Evolutionary conservation across 2,888 invertebrate species (phyloP), one percentile per base, ranked within the genome.

Genomic region (Scaptomyza caliginosa): DNA sequence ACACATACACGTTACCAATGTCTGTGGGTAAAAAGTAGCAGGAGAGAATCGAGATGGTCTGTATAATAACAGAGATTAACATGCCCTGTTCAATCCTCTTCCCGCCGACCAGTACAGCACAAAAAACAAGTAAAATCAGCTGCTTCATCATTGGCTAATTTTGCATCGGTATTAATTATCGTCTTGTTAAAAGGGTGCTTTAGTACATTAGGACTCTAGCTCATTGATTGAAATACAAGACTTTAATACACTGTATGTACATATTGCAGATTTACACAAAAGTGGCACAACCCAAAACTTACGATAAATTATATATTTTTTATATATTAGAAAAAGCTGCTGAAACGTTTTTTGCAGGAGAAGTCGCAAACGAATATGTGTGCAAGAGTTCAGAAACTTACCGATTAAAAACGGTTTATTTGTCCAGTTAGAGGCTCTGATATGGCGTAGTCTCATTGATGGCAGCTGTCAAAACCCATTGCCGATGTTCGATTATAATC

Each of bases 91-190:
- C 11, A n/a, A n/a, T 23, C 17, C 19, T 1, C 11, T 5, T 6
- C 23, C 34, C 34, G 8, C 16, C 3, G 8, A 0, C 2, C n/a
- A n/a, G 1, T n/a, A n/a, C 4, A 13, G 32, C 39, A 36, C 34
- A 16, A 3, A 32, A 40, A 43, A 39, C 23, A 51, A 48, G 23
- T 19, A 32, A 13, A 30, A 17, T 1, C 49, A 36, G 65, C 65
- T 69, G 64, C 65, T 19, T 24, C 48, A 78, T 86, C 86, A 83
- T 83, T 83, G 82, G 82, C 82, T 83, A 86, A 83, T 83, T 83
- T 86, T 52, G 57, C 48, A 43, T 54, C 32, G 28, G 42, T 39
- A 17, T 49, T 84, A 84, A 83, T 84, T 83, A 71, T 55, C 50
- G 39, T 38, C 28, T 32, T 43, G 36, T 45, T 30, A 45, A 63